These are phyloP conservation scores for Hippolais icterina DNA, from an alignment of 2,113 vertebrate genomes.

Conservation along the genomic window DNA sequence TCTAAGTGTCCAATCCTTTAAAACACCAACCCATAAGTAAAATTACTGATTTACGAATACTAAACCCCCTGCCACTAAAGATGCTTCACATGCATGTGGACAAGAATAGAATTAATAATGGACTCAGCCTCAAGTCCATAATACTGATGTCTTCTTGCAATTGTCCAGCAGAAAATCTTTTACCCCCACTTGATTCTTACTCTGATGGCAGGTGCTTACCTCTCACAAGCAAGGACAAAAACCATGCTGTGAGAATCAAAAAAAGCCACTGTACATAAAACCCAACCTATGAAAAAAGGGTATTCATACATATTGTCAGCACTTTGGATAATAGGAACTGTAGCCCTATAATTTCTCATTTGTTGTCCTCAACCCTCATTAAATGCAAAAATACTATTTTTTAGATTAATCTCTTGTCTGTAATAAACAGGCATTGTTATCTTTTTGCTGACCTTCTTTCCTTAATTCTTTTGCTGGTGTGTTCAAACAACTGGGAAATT, in stretches of 20 bases:
- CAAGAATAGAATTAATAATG: not conserved
- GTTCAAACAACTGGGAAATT: constrained; percentile 32
- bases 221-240: not conserved
- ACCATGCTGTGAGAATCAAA: not conserved
- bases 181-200: not conserved
- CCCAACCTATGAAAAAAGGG: not conserved
- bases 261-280: not conserved
- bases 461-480: not conserved
- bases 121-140: not conserved
- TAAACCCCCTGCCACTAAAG: not conserved
- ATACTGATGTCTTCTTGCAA: not conserved
- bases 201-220: not conserved
- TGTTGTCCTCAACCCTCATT: not conserved
- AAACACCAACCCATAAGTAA: not conserved
- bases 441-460: not conserved
- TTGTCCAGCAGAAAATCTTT: not conserved
- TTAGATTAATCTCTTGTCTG: not conserved
- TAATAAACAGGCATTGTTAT: not conserved
- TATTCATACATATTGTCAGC: not conserved
- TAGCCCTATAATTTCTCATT: not conserved
- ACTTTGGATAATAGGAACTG: not conserved
- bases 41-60: not conserved
- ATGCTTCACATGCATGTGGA: not conserved
- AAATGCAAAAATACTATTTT: not conserved
- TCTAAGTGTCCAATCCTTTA: not conserved